Conservation (phyloP, 2,888 invertebrate genomes). For the Sinopyrophorus schimmeli region DNA sequence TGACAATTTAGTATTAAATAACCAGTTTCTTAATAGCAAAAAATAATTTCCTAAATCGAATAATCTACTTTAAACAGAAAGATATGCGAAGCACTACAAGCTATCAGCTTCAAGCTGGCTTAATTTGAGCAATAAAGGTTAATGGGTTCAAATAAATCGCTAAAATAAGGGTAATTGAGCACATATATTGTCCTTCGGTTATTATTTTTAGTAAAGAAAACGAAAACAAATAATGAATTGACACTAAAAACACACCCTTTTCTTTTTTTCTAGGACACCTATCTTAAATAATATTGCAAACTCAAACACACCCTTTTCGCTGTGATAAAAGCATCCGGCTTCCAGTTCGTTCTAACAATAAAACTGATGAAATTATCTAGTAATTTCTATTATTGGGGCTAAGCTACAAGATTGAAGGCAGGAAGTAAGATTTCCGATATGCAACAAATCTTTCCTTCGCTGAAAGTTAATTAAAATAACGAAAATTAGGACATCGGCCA, state of each 20-base stretch:
- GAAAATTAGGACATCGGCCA: too few species aligned
- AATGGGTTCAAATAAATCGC: conserved; percentile 1
- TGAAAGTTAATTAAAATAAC: too few species aligned
- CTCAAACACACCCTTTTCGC: conserved; percentile 18
- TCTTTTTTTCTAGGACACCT: conserved; percentile 4
- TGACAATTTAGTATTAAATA: too few species aligned
- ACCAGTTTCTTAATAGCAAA: too few species aligned
- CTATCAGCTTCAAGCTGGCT: neutral
- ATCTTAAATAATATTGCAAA: conserved; percentile 13
- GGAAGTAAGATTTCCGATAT: conserved; percentile 5
- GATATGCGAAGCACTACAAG: neutral
- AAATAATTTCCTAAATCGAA: conserved; percentile 14
- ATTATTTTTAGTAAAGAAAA: neutral
- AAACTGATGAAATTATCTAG: conserved; percentile 11
- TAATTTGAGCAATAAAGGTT: conserved; percentile 2
- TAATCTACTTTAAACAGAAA: too few species aligned
- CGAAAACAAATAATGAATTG: neutral
- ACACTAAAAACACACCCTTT: conserved; percentile 9
- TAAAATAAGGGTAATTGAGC: neutral
- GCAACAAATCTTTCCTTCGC: too few species aligned
- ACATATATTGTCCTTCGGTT: neutral
- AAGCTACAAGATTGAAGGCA: conserved; percentile 5
- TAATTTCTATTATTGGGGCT: conserved; percentile 16
- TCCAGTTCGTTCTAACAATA: conserved; percentile 9
- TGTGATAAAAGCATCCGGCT: conserved; percentile 32